phyloP scores from a whole-genome alignment of 2,797 vertebrate genomes.

The Spea hammondii region DNA sequence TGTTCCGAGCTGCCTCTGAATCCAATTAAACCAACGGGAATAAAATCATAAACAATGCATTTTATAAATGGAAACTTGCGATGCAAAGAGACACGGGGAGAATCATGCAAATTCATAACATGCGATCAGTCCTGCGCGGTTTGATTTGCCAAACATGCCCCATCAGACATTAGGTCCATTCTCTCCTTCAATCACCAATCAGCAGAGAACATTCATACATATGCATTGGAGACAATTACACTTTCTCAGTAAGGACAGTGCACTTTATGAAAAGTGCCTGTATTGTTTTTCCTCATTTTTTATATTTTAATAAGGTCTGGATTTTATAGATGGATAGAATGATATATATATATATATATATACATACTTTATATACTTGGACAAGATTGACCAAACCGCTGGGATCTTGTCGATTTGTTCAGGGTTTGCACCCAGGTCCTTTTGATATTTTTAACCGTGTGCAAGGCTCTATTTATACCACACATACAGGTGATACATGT shows the following conservation, averaged over 20 bases:
- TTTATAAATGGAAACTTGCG: slow-evolving; percentile 11
- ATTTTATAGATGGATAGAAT: no score
- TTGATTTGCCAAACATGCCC: slow-evolving; percentile 23
- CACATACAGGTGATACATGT: no score
- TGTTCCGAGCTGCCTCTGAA: slow-evolving; percentile 23
- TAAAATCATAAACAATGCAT: slow-evolving; percentile 43
- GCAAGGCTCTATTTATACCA: no score
- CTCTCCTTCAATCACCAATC: slow-evolving; percentile 51
- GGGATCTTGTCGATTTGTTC: no score
- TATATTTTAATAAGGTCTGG: background rate
- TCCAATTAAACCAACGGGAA: slow-evolving; percentile 25
- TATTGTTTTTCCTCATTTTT: slow-evolving; percentile 24
- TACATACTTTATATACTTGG: no score
- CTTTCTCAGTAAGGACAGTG: slow-evolving; percentile 33
- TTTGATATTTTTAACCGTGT: no score
- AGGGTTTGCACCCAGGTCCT: no score
- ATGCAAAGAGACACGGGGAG: background rate
- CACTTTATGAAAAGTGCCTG: slow-evolving; percentile 13
- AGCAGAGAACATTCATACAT: slow-evolving; percentile 50
- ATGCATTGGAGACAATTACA: slow-evolving; percentile 45
- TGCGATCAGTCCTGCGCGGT: background rate
- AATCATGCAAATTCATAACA: background rate
- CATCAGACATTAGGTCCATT: slow-evolving; percentile 43
- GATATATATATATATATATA: no score
- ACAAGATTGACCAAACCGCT: no score